phyloP scores from a whole-genome alignment of 1,140 invertebrate species.

The Odontomachus brunneus region DNA sequence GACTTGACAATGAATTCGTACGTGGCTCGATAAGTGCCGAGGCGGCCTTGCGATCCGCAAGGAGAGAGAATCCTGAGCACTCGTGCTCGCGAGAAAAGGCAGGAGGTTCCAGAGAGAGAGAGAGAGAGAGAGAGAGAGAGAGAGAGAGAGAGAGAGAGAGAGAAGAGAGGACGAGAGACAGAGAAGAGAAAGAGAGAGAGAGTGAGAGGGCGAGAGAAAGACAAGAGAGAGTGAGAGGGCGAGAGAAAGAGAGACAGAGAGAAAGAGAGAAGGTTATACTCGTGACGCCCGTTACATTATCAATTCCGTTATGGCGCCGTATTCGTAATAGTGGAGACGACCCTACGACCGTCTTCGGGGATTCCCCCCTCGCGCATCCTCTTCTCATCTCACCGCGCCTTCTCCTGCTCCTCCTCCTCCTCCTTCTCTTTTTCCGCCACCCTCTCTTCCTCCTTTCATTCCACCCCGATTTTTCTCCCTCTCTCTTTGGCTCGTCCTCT shows the following conservation, averaged over 20 bases:
- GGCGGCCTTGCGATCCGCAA: conserved; percentile 5
- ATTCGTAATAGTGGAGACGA: conserved; percentile 83
- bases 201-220: conserved; percentile 12
- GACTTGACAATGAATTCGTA: conserved; percentile 55
- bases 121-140: no score
- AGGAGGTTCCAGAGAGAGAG: no score
- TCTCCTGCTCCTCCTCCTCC: conserved; percentile 54
- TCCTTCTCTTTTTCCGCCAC: conserved; percentile 58
- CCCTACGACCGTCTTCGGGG: conserved; percentile 78
- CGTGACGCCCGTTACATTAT: conserved; percentile 84
- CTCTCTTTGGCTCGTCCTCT: conserved; percentile 1
- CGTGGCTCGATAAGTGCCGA: conserved; percentile 32
- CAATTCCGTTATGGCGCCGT: conserved; percentile 83
- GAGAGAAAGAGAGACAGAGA: neutral
- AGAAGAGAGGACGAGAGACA: neutral
- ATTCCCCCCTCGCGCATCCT: conserved; percentile 66
- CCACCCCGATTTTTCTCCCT: conserved; percentile 31
- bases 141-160: conserved; percentile 26
- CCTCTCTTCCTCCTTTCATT: conserved; percentile 26
- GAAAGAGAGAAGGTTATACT: conserved; percentile 75
- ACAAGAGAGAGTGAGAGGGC: conserved; percentile 7
- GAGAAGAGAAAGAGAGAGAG: conserved; percentile 48
- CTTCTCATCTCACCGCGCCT: conserved; percentile 66
- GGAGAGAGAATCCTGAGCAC: no score
- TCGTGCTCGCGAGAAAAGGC: no score